Conservation (phyloP, 2,113 vertebrate species). For the Ceyx cyanopectus region DNA sequence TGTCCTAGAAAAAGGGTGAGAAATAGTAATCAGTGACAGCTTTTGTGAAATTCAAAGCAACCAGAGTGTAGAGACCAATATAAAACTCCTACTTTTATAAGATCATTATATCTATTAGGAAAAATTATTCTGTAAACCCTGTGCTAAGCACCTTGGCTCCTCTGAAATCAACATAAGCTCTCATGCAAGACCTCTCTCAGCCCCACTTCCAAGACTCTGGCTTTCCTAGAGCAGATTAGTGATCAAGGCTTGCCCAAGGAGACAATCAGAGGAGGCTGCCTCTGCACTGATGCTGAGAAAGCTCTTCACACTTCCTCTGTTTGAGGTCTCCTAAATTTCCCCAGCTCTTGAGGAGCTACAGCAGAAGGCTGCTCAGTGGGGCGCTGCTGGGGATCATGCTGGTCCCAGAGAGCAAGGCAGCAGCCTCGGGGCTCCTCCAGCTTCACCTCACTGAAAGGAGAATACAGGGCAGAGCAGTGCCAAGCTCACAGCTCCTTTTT, state of each 20-base stretch:
- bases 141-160: background rate
- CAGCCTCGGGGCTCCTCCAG: background rate
- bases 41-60: background rate
- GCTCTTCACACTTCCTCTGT: background rate
- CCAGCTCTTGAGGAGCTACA: background rate
- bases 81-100: background rate
- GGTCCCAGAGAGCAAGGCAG: background rate
- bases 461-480: background rate
- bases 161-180: background rate
- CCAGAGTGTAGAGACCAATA: background rate
- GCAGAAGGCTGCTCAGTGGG: background rate
- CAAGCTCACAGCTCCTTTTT: background rate
- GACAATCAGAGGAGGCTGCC: background rate
- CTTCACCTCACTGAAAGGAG: background rate
- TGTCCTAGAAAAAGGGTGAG: background rate
- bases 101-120: background rate
- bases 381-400: background rate
- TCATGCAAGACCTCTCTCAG: fast-evolving
- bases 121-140: background rate
- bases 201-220: background rate
- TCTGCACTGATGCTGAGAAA: background rate
- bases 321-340: background rate
- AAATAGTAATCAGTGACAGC: background rate
- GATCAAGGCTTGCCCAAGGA: background rate
- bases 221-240: background rate